Evolutionary conservation across 2,113 vertebrate genomes (phyloP).

Genomic region (Crotalus tigris): DNA sequence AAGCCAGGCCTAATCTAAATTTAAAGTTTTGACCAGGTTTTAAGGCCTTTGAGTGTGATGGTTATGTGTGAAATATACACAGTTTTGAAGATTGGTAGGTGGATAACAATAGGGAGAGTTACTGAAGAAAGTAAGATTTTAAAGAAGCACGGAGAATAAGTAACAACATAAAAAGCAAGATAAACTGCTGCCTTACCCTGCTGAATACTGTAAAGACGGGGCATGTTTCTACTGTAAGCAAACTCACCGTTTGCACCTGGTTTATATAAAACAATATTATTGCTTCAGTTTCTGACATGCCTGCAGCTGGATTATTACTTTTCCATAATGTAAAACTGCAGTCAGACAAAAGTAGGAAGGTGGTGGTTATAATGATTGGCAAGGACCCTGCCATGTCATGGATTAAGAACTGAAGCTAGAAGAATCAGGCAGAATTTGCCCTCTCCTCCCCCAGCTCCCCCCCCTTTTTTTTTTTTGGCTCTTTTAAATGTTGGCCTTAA

Average conservation of each 20-base stretch:
- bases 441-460: neutral
- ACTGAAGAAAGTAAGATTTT: neutral
- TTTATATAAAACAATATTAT: neutral
- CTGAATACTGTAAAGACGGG: neutral
- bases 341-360: neutral
- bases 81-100: neutral
- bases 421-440: neutral
- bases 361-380: neutral
- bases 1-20: neutral
- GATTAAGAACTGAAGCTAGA: neutral
- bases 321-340: neutral
- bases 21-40: neutral
- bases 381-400: neutral
- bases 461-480: neutral
- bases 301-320: neutral
- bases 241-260: neutral
- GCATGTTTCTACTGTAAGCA: neutral
- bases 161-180: neutral
- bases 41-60: neutral
- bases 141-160: neutral
- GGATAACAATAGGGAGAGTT: neutral
- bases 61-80: neutral
- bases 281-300: neutral
- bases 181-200: neutral
- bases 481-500: neutral